phyloP scores from a whole-genome alignment of 2,888 invertebrate species.

The Agrilus cyanescens region DNA sequence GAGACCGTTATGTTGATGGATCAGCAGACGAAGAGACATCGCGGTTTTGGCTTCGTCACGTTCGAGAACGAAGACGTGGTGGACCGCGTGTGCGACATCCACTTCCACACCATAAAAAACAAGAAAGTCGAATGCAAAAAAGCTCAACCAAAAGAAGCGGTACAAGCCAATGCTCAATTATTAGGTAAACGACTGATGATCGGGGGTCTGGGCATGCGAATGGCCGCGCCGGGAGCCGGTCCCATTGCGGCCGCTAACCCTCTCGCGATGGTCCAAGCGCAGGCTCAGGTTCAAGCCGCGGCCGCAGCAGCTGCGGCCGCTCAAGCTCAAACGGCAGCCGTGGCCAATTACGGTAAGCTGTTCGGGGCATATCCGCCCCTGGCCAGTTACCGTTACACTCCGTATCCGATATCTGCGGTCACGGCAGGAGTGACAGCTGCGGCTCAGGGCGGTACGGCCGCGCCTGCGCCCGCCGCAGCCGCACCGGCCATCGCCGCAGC shows the following conservation, averaged over 20 bases:
- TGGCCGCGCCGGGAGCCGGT: constrained; percentile 46
- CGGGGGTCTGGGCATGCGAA: constrained; percentile 56
- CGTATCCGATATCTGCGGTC: constrained; percentile 43
- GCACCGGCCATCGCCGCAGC: constrained; percentile 49
- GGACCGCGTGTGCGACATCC: constrained; percentile 85
- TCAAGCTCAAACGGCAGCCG: constrained; percentile 48
- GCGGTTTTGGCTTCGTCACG: constrained; percentile 85
- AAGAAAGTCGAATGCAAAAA: constrained; percentile 87
- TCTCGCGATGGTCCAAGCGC: constrained; percentile 42
- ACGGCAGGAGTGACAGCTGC: constrained; percentile 37
- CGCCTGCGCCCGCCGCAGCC: constrained; percentile 40
- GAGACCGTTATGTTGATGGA: constrained; percentile 92
- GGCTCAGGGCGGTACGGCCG: constrained; percentile 36
- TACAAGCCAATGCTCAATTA: constrained; percentile 57
- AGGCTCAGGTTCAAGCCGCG: constrained; percentile 32
- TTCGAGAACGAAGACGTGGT: constrained; percentile 87
- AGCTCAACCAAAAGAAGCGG: constrained; percentile 83
- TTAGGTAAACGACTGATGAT: constrained; percentile 58
- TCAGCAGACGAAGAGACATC: constrained; percentile 82
- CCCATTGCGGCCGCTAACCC: constrained; percentile 45
- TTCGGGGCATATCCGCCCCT: constrained; percentile 49
- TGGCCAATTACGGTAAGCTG: constrained; percentile 53
- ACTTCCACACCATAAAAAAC: constrained; percentile 86
- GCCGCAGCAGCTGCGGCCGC: constrained; percentile 40
- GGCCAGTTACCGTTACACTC: constrained; percentile 48